Evolutionary conservation across 1,140 invertebrate genomes (phyloP), one percentile per base, ranked within the genome.

Genomic region (Bombyx mandarina): DNA sequence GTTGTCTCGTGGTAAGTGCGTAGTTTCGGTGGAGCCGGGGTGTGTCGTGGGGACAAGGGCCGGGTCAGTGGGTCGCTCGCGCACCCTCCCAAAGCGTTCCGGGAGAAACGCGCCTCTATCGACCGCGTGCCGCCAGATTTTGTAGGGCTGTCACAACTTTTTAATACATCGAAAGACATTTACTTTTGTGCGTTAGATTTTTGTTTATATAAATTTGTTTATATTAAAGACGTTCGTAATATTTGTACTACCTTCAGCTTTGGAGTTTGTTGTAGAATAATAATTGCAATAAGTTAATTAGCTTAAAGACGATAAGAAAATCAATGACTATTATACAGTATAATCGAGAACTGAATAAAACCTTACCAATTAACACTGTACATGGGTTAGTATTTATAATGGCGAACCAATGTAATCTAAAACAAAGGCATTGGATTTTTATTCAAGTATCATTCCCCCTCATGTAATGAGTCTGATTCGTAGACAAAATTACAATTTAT

Each of bases 41-140:
- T 35, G 26, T 35, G 26, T 35, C 26, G 26, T 35, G 26, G 26
- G 26, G 26, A 35, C 26, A 35, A 35, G 4, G 81, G 73, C 79
- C 78, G 69, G 83, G 83, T 87, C 80, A 87, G 77, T 87, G 82
- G 83, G 83, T 85, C 83, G 83, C 76, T 71, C 78, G 78, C 80
- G 78, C 78, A 83, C 75, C 77, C 77, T 79, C 79, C 75, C 65
- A 66, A 69, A 74, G 73, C 73, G 70, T 67, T 73, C 75, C 70
- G 72, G 75, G 77, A 77, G 62, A 66, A 75, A 77, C 77, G 83
- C 80, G 75, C 72, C 81, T 84, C 65, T 86, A 85, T 86, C 83
- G 83, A 86, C 80, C 83, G 76, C 73, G 51, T 73, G 75, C 55
- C 75, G 74, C 76, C 72, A 73, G 47, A 62, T 55, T 53, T 49